phyloP scores from a whole-genome alignment of 2,888 invertebrate species.

The Exocentrus adspersus region DNA sequence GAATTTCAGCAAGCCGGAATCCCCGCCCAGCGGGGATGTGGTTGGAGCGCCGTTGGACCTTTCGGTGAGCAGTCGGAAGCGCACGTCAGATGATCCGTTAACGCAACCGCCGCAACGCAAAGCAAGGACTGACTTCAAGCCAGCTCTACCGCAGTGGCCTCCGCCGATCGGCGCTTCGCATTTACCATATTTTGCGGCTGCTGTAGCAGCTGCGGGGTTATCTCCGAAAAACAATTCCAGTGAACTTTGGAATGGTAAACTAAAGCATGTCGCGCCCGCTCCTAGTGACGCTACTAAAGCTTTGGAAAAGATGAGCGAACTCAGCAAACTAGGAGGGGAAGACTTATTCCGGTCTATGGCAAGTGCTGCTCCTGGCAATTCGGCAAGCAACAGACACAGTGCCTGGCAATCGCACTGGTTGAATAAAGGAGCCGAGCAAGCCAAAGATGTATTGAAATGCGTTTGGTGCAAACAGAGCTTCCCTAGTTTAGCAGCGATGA shows the following conservation, averaged over 20 bases:
- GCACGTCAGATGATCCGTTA: slow-evolving; percentile 69
- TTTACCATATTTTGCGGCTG: slow-evolving; percentile 82
- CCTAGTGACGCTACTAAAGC: slow-evolving; percentile 89
- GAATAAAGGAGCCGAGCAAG: slow-evolving; percentile 94
- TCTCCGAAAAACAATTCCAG: slow-evolving; percentile 74
- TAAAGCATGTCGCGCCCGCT: slow-evolving; percentile 73
- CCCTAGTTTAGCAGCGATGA: slow-evolving; percentile 91
- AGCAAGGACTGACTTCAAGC: slow-evolving; percentile 74
- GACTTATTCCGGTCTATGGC: slow-evolving; percentile 74
- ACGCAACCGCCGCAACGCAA: slow-evolving; percentile 74
- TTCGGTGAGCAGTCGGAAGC: slow-evolving; percentile 79
- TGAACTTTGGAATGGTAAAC: slow-evolving; percentile 80
- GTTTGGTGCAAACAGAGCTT: slow-evolving; percentile 99
- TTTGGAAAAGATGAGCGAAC: slow-evolving; percentile 89
- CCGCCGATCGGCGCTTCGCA: slow-evolving; percentile 80
- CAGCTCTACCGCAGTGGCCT: slow-evolving; percentile 77
- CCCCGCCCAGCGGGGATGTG: slow-evolving; percentile 67
- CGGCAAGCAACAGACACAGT: slow-evolving; percentile 77
- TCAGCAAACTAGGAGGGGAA: slow-evolving; percentile 85
- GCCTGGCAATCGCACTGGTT: slow-evolving; percentile 99
- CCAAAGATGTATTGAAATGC: slow-evolving; percentile 95
- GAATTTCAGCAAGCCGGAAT: slow-evolving; percentile 75
- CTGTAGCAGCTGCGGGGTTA: slow-evolving; percentile 75
- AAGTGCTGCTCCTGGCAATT: slow-evolving; percentile 67
- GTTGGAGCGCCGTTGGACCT: slow-evolving; percentile 81